These are phyloP conservation scores for Parotia lawesii DNA, from an alignment of 2,113 vertebrate species.

Conservation along the genomic window DNA sequence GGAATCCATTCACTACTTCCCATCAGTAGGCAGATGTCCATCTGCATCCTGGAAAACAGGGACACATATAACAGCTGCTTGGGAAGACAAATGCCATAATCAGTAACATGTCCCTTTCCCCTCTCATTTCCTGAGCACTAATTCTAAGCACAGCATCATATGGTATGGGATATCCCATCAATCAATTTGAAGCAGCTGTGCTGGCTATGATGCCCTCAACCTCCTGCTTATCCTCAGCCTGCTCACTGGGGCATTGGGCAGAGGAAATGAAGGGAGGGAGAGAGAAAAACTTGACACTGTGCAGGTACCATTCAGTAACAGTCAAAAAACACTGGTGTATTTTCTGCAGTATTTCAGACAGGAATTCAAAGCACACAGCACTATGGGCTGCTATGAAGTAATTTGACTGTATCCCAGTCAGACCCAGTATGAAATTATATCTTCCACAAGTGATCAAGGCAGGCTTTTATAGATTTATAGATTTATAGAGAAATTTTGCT, in stretches of 20 bases:
- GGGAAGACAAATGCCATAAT: neutral
- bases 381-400: neutral
- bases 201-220: neutral
- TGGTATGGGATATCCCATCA: neutral
- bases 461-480: neutral
- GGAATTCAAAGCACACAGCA: neutral
- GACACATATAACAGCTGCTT: neutral
- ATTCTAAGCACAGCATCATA: neutral
- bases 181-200: neutral
- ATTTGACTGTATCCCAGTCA: neutral
- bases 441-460: neutral
- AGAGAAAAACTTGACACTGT: neutral
- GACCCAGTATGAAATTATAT: rapidly evolving
- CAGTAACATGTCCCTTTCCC: neutral
- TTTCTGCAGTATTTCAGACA: neutral
- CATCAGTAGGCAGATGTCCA: neutral
- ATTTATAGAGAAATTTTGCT: neutral
- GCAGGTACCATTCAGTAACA: neutral
- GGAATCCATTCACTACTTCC: neutral
- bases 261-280: neutral
- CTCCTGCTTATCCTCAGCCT: neutral
- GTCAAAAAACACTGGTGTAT: neutral
- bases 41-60: neutral
- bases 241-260: rapidly evolving
- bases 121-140: neutral